Conservation (phyloP, 2,113 vertebrate species). For the Poeciliopsis retropinna region DNA sequence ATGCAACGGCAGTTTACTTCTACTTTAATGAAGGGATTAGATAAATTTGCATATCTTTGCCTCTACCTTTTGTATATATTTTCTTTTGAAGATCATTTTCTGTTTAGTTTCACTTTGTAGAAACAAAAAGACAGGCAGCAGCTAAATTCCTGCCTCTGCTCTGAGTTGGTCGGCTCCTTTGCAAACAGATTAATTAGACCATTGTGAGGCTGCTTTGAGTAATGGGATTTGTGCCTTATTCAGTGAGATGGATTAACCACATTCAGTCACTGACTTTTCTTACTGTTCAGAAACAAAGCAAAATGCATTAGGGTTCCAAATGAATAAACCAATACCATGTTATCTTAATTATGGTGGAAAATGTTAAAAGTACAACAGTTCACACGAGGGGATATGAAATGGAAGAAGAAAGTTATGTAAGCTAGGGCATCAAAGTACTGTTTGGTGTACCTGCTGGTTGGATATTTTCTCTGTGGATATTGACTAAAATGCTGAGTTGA, state of each 20-base stretch:
- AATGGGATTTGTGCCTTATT: slow-evolving; percentile 20
- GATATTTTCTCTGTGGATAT: background rate
- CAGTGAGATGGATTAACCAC: slow-evolving; percentile 25
- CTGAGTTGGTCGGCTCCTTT: slow-evolving; percentile 7
- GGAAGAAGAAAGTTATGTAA: background rate
- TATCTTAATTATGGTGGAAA: background rate
- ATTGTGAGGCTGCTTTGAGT: slow-evolving; percentile 16
- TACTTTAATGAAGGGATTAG: too few relatives aligned
- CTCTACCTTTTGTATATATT: too few relatives aligned
- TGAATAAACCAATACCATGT: background rate
- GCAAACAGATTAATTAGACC: slow-evolving; percentile 34
- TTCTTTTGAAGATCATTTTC: too few relatives aligned
- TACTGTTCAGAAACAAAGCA: slow-evolving; percentile 10
- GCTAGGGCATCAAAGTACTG: background rate
- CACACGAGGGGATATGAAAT: background rate
- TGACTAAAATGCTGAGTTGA: background rate
- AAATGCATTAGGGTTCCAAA: background rate
- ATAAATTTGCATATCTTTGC: too few relatives aligned
- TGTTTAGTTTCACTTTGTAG: too few relatives aligned
- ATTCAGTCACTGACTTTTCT: slow-evolving; percentile 5
- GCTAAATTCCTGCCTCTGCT: slow-evolving; percentile 13
- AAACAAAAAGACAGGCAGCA: background rate
- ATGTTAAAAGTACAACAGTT: background rate
- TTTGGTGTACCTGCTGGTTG: background rate
- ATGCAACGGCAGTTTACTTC: too few relatives aligned